Evolutionary conservation across 2,113 vertebrate species (phyloP).

Genomic region (Oryctolagus cuniculus): DNA sequence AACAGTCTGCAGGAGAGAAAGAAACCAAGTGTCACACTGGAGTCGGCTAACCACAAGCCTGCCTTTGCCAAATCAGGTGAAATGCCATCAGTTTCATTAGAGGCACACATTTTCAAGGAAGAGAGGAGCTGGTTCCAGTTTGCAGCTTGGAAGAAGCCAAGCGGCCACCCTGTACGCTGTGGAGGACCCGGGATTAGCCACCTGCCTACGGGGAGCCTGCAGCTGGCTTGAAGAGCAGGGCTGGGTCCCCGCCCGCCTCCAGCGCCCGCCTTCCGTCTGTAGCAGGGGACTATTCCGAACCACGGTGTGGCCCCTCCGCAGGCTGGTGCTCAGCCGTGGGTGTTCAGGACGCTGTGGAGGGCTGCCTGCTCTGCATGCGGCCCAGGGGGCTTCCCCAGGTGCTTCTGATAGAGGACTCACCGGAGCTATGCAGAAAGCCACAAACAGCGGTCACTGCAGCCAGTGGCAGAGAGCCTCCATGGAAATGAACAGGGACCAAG

Average conservation of each 20-base stretch:
- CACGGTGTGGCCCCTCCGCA: no score
- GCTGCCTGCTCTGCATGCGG: no score
- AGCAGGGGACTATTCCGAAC: neutral
- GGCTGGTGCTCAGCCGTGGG: no score
- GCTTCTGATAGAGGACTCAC: neutral
- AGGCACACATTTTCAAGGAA: neutral
- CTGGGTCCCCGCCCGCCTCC: neutral
- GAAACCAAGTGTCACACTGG: conserved; percentile 46
- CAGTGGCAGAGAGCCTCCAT: no score
- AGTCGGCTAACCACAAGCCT: conserved; percentile 37
- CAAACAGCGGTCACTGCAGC: neutral
- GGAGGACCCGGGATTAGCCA: neutral
- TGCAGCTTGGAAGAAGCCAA: neutral
- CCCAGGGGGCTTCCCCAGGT: neutral
- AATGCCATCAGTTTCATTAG: neutral
- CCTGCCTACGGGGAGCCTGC: neutral
- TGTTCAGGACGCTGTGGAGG: no score
- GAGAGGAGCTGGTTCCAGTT: neutral
- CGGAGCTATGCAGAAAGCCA: neutral
- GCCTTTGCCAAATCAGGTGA: conserved; percentile 29
- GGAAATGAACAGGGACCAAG: neutral
- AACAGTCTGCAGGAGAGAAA: conserved; percentile 82
- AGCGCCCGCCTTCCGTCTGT: no score
- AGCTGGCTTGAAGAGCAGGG: neutral
- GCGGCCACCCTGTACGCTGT: neutral